phyloP scores from a whole-genome alignment of 1,140 invertebrate genomes.

The Drosophila persimilis region DNA sequence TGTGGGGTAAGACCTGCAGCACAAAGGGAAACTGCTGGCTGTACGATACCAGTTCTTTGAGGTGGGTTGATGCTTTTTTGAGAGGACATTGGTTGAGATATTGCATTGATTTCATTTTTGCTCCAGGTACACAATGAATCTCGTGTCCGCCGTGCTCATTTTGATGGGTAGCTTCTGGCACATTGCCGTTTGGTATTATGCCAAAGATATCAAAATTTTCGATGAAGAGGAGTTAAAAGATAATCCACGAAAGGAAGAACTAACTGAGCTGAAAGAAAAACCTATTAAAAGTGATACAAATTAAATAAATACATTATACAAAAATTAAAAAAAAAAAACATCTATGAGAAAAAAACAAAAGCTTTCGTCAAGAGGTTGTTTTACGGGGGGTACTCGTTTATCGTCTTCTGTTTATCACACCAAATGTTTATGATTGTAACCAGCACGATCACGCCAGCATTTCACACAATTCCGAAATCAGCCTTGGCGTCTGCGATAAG shows the following conservation, averaged over 20 bases:
- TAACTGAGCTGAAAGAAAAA: constrained; percentile 30
- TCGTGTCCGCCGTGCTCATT: constrained; percentile 86
- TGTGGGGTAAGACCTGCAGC: constrained; percentile 89
- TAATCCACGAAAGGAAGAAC: background rate
- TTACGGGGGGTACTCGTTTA: too few relatives aligned
- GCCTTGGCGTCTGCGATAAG: constrained; percentile 11
- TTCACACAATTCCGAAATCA: constrained; percentile 17
- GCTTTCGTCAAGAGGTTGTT: too few relatives aligned
- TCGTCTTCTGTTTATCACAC: too few relatives aligned
- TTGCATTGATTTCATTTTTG: background rate
- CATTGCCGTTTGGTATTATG: constrained; percentile 86
- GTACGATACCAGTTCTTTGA: constrained; percentile 86
- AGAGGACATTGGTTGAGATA: background rate
- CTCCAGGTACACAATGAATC: constrained; percentile 85
- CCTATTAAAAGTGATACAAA: background rate
- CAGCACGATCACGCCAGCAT: background rate
- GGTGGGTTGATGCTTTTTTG: constrained; percentile 77
- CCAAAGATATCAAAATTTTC: constrained; percentile 88
- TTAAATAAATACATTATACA: background rate
- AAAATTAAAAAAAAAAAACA: background rate
- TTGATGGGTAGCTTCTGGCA: constrained; percentile 87
- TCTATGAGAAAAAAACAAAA: too few relatives aligned
- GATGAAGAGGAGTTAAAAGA: constrained; percentile 85
- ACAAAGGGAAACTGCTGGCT: constrained; percentile 90
- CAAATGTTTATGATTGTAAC: constrained; percentile 1